Conservation (phyloP, 2,797 vertebrate genomes). For the Erpetoichthys calabaricus region DNA sequence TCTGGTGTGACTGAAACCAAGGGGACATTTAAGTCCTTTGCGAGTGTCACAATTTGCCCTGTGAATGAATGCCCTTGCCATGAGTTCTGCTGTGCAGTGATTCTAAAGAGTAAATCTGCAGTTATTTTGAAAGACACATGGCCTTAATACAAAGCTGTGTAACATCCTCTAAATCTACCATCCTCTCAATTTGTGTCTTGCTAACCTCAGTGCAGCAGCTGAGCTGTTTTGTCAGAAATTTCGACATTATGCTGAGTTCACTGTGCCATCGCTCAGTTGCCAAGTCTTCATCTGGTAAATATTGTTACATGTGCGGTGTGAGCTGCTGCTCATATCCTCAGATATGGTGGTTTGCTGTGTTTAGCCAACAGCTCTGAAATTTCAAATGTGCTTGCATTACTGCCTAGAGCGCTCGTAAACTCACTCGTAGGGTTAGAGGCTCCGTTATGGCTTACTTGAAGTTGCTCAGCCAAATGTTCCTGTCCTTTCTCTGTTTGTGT, state of each 20-base stretch:
- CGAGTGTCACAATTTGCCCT: too few relatives aligned
- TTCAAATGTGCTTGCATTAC: background rate
- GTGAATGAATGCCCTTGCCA: slow-evolving; percentile 7
- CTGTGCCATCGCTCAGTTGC: slow-evolving; percentile 9
- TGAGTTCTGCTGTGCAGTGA: slow-evolving; percentile 6
- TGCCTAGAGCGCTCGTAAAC: too few relatives aligned
- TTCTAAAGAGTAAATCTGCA: slow-evolving; percentile 9
- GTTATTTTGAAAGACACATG: slow-evolving; percentile 8
- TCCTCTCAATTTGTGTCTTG: slow-evolving; percentile 3
- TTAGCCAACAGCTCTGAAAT: slow-evolving; percentile 7
- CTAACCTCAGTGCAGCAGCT: slow-evolving; percentile 8
- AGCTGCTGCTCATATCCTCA: slow-evolving; percentile 10
- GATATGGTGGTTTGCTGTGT: slow-evolving; percentile 7
- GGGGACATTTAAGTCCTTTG: slow-evolving; percentile 6
- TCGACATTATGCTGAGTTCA: slow-evolving; percentile 1
- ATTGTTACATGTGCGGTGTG: background rate
- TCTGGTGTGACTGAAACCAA: slow-evolving; percentile 7
- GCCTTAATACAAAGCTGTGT: slow-evolving; percentile 9
- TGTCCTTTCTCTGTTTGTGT: too few relatives aligned
- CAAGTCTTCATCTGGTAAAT: slow-evolving; percentile 1
- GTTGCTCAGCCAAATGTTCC: too few relatives aligned
- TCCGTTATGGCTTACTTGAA: too few relatives aligned
- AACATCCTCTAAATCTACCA: slow-evolving; percentile 6
- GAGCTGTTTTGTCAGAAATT: slow-evolving; percentile 8
- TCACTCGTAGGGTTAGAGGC: too few relatives aligned